Percentiles rank a stretch among this genome's conserved stretches.
phyloP scores from a whole-genome alignment of 2,888 invertebrate species.

The Dicycla oo region DNA sequence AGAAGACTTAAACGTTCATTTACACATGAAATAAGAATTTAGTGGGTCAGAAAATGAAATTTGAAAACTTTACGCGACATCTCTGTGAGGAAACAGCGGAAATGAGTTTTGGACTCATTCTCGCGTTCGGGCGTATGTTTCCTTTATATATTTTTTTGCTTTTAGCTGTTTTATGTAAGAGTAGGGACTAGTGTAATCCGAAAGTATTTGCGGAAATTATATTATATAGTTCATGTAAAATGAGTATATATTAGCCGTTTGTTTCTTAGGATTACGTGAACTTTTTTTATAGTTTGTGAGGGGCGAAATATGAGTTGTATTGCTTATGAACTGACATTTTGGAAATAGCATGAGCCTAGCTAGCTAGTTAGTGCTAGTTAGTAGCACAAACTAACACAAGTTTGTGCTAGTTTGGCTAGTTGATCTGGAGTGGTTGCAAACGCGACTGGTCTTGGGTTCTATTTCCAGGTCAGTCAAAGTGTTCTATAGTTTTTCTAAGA shows the following conservation, averaged over 20 bases:
- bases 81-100: constrained; percentile 58
- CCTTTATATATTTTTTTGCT: constrained; percentile 58
- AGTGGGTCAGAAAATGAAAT: constrained; percentile 66
- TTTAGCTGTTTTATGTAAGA: constrained; percentile 19
- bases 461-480: no score
- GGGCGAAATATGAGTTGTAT: background rate
- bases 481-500: no score
- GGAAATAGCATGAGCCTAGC: no score
- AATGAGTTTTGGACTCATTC: constrained; percentile 67
- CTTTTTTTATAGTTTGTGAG: background rate
- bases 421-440: no score
- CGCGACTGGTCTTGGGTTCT: background rate
- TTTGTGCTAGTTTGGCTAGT: no score
- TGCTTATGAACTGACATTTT: background rate
- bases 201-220: constrained; percentile 25
- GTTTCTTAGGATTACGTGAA: background rate
- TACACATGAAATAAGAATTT: constrained; percentile 52
- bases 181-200: constrained; percentile 17
- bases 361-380: no score
- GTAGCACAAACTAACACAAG: no score
- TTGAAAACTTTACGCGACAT: constrained; percentile 61
- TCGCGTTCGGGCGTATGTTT: constrained; percentile 62
- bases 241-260: background rate
- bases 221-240: background rate
- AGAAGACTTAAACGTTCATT: constrained; percentile 52